Percentiles rank a stretch among this genome's conserved stretches.
These are phyloP conservation scores for Montipora capricornis DNA, from an alignment of 64 coral and sea anemone species.

Conservation along the genomic window DNA sequence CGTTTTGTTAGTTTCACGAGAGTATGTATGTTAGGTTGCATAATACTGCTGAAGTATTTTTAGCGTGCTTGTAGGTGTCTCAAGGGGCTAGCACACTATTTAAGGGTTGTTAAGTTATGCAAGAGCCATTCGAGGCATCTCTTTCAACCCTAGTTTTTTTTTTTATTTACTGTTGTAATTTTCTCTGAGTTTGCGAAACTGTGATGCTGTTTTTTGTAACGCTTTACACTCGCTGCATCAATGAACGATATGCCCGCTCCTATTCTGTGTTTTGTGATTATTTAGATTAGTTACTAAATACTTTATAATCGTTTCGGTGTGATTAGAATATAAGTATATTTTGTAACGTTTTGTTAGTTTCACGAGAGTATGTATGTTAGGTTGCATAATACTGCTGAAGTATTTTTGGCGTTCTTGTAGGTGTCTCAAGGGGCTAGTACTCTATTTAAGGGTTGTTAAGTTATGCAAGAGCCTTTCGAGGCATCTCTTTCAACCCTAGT, in stretches of 20 bases:
- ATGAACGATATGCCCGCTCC: constrained; percentile 34
- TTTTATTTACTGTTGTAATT: constrained; percentile 26
- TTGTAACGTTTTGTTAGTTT: constrained; percentile 49
- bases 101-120: constrained; percentile 43
- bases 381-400: constrained; percentile 14
- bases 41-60: not conserved
- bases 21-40: constrained; percentile 33
- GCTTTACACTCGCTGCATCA: constrained; percentile 28
- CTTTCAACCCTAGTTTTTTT: constrained; percentile 31
- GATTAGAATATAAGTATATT: constrained; percentile 20
- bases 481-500: constrained; percentile 34
- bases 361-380: constrained; percentile 31
- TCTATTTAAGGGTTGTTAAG: constrained; percentile 48
- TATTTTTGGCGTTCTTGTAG: not conserved
- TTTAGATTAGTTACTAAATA: not conserved
- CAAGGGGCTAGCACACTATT: constrained; percentile 43
- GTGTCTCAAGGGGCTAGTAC: not conserved
- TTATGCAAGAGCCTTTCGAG: constrained; percentile 50
- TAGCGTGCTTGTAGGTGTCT: constrained; percentile 3
- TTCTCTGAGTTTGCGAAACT: constrained; percentile 27
- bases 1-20: constrained; percentile 43
- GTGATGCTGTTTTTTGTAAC: constrained; percentile 18
- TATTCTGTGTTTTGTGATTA: constrained; percentile 53
- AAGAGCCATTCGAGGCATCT: constrained; percentile 42
- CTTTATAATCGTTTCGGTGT: constrained; percentile 4